Evolutionary conservation across 2,888 invertebrate genomes (phyloP).

Genomic region (Girardia tigrina): DNA sequence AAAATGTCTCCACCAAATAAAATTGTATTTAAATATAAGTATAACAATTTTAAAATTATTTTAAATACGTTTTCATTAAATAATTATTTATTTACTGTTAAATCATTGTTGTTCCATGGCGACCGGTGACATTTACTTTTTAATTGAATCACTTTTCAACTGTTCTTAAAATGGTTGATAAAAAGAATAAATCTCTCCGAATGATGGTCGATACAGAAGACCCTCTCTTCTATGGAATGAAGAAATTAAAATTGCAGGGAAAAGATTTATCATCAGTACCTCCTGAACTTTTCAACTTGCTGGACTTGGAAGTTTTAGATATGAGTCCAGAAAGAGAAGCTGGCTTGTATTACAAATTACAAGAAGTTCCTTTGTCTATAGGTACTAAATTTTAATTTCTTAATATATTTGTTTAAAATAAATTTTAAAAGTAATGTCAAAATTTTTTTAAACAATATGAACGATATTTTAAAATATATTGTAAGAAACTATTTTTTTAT

Average conservation of each 20-base stretch:
- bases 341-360: slow-evolving; percentile 45
- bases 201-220: slow-evolving; percentile 44
- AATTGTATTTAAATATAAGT: too few relatives aligned
- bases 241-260: slow-evolving; percentile 45
- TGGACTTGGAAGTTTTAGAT: slow-evolving; percentile 47
- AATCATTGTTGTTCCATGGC: neutral
- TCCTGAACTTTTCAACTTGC: slow-evolving; percentile 43
- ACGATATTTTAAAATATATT: too few relatives aligned
- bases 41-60: too few relatives aligned
- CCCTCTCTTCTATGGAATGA: slow-evolving; percentile 42
- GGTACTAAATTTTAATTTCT: slow-evolving; percentile 37
- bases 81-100: too few relatives aligned
- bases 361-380: slow-evolving; percentile 43
- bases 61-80: too few relatives aligned
- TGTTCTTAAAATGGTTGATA: neutral
- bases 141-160: neutral
- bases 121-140: neutral
- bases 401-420: too few relatives aligned
- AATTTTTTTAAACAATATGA: too few relatives aligned
- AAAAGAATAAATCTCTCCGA: slow-evolving; percentile 39
- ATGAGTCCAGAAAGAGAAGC: slow-evolving; percentile 48
- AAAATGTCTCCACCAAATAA: too few relatives aligned
- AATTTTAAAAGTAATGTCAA: too few relatives aligned
- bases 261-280: slow-evolving; percentile 44
- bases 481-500: too few relatives aligned